Evolutionary conservation across 2,113 vertebrate genomes (phyloP).

Genomic region (Thunnus thynnus): DNA sequence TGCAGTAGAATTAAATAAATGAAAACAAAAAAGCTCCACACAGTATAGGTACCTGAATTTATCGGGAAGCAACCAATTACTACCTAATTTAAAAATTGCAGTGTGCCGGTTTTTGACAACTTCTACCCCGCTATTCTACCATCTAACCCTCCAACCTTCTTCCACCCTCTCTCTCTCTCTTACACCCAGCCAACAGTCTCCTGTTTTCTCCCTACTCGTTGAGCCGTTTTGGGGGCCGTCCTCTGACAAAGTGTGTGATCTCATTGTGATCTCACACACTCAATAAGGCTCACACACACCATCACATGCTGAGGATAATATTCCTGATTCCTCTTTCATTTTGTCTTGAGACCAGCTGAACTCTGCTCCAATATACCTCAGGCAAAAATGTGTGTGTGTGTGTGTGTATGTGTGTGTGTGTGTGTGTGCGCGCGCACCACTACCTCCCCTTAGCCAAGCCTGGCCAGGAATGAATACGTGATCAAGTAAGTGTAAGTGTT

Average conservation of each 20-base stretch:
- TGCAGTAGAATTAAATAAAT: neutral
- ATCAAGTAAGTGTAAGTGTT: slow-evolving; percentile 4
- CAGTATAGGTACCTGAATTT: neutral
- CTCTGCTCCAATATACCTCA: slow-evolving; percentile 46
- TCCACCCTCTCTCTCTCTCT: slow-evolving; percentile 37
- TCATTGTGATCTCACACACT: slow-evolving; percentile 52
- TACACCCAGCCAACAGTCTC: slow-evolving; percentile 42
- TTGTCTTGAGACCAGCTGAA: slow-evolving; percentile 74
- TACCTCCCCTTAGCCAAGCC: neutral
- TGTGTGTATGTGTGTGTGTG: slow-evolving; percentile 30
- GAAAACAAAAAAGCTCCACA: neutral
- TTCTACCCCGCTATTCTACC: slow-evolving; percentile 19
- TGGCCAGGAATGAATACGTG: slow-evolving; percentile 34
- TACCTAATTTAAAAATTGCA: neutral
- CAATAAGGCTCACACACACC: slow-evolving; percentile 26
- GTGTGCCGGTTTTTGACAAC: neutral
- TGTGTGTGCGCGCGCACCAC: slow-evolving; percentile 21
- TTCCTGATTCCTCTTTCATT: slow-evolving; percentile 64
- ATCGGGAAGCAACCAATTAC: neutral
- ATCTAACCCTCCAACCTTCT: slow-evolving; percentile 51
- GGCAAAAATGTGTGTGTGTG: slow-evolving; percentile 52
- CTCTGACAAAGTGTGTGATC: slow-evolving; percentile 61
- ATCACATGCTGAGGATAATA: slow-evolving; percentile 86
- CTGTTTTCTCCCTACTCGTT: slow-evolving; percentile 48
- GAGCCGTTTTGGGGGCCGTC: slow-evolving; percentile 70